Conservation (phyloP, 2,888 invertebrate genomes). For the Drosophila cracens region DNA sequence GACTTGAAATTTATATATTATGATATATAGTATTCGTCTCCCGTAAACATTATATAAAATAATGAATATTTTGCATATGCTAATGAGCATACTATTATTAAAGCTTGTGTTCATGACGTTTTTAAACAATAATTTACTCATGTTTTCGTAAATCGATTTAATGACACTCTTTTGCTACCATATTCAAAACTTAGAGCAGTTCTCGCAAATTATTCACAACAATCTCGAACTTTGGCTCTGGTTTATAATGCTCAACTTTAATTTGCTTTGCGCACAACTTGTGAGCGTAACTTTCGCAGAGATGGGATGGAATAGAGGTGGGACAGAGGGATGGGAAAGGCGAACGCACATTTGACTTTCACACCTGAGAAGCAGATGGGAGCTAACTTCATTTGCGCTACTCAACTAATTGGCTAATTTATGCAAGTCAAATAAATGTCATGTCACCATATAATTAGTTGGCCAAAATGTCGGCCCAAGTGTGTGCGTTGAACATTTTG, state of each 20-base stretch:
- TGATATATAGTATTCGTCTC: background rate
- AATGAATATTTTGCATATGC: background rate
- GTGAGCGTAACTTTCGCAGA: background rate
- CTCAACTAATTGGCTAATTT: conserved; percentile 77
- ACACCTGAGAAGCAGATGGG: conserved; percentile 53
- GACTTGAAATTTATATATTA: background rate
- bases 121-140: background rate
- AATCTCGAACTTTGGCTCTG: conserved; percentile 26
- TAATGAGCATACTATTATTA: background rate
- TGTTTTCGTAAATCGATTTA: background rate
- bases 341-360: conserved; percentile 21
- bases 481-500: conserved; percentile 33
- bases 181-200: background rate
- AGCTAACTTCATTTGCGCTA: conserved; percentile 67
- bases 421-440: conserved; percentile 80
- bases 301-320: background rate
- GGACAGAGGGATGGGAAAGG: background rate
- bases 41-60: background rate
- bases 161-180: background rate
- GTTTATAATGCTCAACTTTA: conserved; percentile 12
- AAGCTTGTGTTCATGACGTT: background rate
- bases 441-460: conserved; percentile 79
- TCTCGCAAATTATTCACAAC: conserved; percentile 42
- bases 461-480: conserved; percentile 39
- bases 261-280: conserved; percentile 18